phyloP scores from a whole-genome alignment of 2,797 vertebrate species.

The Sebastes nivosus region DNA sequence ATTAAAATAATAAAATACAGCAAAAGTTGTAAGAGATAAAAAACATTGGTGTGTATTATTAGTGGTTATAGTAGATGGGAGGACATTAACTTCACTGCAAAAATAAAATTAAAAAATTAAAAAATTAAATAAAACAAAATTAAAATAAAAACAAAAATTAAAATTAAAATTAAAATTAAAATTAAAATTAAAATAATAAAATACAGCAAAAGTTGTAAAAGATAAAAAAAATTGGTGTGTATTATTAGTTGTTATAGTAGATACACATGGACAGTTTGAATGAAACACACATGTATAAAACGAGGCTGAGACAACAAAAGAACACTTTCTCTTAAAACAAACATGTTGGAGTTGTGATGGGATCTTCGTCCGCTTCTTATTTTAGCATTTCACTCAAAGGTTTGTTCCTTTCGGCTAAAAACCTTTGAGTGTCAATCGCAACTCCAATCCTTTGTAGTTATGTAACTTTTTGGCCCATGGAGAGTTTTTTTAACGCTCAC shows the following conservation, averaged over 20 bases:
- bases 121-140: neutral
- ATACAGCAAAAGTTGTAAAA: too few species aligned
- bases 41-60: neutral
- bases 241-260: neutral
- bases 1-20: too few species aligned
- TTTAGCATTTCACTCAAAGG: slow-evolving; percentile 24
- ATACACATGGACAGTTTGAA: neutral
- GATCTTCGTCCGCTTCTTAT: neutral
- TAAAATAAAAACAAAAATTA: too few species aligned
- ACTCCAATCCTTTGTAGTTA: slow-evolving; percentile 38
- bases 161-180: neutral
- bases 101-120: too few species aligned
- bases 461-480: slow-evolving; percentile 26
- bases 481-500: neutral
- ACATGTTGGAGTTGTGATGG: neutral
- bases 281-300: neutral
- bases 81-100: too few species aligned
- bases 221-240: neutral
- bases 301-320: neutral
- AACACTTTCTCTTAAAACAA: neutral
- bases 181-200: neutral
- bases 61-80: neutral
- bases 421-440: neutral
- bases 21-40: too few species aligned
- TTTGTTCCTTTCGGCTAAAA: neutral